These are phyloP conservation scores for Eptesicus fuscus DNA, from an alignment of 2,113 vertebrate genomes.

Conservation along the genomic window DNA sequence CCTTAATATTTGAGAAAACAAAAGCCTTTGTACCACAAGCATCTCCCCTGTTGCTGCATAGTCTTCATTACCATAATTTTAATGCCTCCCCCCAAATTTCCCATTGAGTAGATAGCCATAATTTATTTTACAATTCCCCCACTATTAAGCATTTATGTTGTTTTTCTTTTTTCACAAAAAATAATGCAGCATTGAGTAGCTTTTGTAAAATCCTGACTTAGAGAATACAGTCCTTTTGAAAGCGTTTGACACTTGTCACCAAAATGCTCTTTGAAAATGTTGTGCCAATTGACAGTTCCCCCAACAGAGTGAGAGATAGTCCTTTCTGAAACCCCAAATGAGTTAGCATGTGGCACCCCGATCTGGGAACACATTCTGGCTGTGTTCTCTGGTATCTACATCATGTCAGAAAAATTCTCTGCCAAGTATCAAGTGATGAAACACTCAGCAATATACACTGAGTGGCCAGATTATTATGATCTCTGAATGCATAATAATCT, in stretches of 20 bases:
- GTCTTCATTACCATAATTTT: neutral
- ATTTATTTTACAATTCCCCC: neutral
- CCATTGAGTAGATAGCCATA: neutral
- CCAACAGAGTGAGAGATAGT: neutral
- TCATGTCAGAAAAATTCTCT: neutral
- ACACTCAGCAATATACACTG: neutral
- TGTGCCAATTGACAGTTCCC: neutral
- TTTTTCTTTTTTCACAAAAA: neutral
- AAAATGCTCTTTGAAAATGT: conserved; percentile 31
- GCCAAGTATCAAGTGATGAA: neutral
- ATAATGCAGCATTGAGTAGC: neutral
- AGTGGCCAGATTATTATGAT: neutral
- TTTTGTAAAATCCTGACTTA: neutral
- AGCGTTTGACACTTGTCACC: neutral
- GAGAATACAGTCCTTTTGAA: neutral
- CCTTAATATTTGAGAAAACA: neutral
- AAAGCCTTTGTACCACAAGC: neutral
- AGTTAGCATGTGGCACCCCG: neutral
- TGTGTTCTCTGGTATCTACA: neutral
- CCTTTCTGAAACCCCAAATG: neutral
- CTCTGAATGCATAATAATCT: no score
- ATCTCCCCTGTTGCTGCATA: neutral
- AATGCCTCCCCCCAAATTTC: neutral
- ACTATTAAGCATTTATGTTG: neutral
- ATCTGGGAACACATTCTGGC: neutral